These are phyloP conservation scores for Gobio occitaniae DNA, from an alignment of 2,797 vertebrate genomes.

Conservation along the genomic window DNA sequence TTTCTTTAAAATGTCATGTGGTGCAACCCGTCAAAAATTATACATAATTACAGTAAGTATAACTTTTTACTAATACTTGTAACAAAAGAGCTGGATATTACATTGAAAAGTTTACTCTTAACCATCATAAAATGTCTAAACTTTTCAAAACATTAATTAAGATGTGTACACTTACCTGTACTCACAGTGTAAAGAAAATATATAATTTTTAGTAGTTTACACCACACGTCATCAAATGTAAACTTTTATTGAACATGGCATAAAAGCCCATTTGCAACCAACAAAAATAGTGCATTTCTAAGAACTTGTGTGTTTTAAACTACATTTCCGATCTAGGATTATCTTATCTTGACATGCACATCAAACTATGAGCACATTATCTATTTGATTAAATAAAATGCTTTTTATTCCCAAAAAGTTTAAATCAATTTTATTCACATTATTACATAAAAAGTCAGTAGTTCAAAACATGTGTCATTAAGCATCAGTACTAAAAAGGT, in stretches of 20 bases:
- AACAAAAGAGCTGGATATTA: neutral
- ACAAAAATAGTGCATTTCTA: neutral
- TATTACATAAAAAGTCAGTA: slow-evolving; percentile 13
- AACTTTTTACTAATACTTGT: neutral
- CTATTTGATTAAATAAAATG: neutral
- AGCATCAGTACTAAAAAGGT: slow-evolving; percentile 24
- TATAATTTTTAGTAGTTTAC: neutral
- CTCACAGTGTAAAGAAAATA: neutral
- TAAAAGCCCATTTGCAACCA: neutral
- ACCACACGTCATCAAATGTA: neutral
- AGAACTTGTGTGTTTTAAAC: neutral
- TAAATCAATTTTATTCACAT: slow-evolving; percentile 16
- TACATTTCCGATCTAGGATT: neutral
- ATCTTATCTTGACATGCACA: neutral
- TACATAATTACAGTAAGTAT: neutral
- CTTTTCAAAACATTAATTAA: neutral
- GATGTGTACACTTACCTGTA: neutral
- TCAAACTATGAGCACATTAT: neutral
- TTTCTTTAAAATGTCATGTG: neutral
- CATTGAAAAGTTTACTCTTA: neutral
- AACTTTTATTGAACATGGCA: neutral
- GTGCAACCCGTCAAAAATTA: neutral
- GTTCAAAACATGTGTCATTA: neutral
- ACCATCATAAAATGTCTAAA: neutral
- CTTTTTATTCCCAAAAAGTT: slow-evolving; percentile 4